Evolutionary conservation across 2,113 vertebrate species (phyloP).

Genomic region (human (Homo sapiens)): DNA sequence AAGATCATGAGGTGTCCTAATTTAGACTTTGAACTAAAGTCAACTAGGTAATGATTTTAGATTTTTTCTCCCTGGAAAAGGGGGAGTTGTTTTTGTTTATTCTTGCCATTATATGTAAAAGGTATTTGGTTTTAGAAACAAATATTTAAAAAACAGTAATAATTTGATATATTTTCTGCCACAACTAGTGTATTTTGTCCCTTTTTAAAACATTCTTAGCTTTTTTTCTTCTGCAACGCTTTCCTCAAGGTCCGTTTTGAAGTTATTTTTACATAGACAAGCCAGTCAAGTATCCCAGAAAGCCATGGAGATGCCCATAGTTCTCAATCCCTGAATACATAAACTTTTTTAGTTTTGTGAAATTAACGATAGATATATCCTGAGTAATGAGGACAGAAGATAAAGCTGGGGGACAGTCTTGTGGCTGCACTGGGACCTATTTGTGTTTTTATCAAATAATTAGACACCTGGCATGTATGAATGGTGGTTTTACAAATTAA

Average conservation of each 20-base stretch:
- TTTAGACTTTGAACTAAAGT: background rate
- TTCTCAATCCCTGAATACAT: background rate
- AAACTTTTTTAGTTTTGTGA: background rate
- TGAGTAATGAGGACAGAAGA: background rate
- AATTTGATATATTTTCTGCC: background rate
- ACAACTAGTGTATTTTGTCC: background rate
- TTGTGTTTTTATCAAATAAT: conserved; percentile 34
- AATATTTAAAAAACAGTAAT: background rate
- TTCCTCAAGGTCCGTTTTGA: background rate
- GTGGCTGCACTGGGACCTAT: fast-evolving
- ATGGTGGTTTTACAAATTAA: conserved; percentile 30
- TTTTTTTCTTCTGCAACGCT: background rate
- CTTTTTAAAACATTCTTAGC: background rate
- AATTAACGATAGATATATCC: background rate
- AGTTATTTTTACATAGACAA: background rate
- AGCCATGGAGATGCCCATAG: background rate
- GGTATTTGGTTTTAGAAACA: background rate
- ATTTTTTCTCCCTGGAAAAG: background rate
- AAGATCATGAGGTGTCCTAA: background rate
- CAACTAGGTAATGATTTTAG: background rate
- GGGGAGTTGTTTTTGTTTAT: background rate
- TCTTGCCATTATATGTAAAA: background rate
- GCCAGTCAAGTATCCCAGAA: background rate
- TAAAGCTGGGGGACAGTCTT: background rate
- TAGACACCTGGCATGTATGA: background rate